Evolutionary conservation across 2,797 vertebrate species (phyloP).

Genomic region (Galagoides demidoff): DNA sequence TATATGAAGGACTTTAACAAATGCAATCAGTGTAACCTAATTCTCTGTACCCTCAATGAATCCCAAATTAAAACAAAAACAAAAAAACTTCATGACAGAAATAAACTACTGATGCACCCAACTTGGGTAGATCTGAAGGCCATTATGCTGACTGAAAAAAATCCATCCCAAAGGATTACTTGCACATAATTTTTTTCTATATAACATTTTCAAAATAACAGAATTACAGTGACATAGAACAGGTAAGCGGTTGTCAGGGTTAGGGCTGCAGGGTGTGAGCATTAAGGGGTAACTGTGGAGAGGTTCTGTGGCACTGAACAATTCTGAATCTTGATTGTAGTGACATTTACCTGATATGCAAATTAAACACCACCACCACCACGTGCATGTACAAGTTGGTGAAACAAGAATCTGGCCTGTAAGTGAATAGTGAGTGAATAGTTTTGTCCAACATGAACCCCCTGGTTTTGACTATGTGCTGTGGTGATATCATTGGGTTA

Average conservation of each 20-base stretch:
- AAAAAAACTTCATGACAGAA: no score
- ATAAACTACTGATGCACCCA: not conserved
- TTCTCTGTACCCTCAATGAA: no score
- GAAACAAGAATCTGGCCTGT: not conserved
- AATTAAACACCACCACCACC: not conserved
- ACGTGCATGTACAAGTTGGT: fast-evolving
- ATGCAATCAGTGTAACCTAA: no score
- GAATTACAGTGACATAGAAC: not conserved
- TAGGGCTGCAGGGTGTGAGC: not conserved
- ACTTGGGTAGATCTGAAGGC: not conserved
- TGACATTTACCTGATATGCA: not conserved
- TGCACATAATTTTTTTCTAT: not conserved
- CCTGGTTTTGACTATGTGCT: not conserved
- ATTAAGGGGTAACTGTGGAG: not conserved
- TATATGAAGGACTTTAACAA: no score
- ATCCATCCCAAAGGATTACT: not conserved
- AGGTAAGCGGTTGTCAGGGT: not conserved
- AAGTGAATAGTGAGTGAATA: not conserved
- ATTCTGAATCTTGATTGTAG: not conserved
- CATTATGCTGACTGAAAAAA: not conserved
- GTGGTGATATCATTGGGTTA: not conserved
- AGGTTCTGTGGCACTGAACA: not conserved
- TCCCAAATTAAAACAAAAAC: no score
- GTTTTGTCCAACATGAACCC: not conserved
- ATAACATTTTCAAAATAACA: not conserved